Conservation (phyloP, 2,888 invertebrate species). For the Tinea trinotella region DNA sequence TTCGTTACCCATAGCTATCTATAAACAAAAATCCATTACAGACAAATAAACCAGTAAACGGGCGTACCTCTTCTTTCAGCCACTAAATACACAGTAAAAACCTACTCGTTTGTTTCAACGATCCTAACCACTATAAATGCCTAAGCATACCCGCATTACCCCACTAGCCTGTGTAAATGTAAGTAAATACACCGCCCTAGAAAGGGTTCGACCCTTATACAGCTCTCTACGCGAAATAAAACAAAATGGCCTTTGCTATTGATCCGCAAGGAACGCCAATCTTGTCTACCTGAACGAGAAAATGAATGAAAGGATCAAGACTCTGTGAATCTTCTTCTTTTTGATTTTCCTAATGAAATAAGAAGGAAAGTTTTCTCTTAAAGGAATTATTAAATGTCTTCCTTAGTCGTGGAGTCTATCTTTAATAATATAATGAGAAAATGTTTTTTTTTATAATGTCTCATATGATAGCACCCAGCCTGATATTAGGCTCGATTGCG, state of each 20-base stretch:
- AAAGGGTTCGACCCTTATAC: slow-evolving; percentile 44
- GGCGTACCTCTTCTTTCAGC: not conserved
- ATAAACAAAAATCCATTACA: too few species aligned
- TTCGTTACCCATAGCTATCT: too few species aligned
- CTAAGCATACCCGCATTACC: slow-evolving; percentile 21
- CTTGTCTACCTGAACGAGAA: slow-evolving; percentile 11
- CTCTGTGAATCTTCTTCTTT: not conserved
- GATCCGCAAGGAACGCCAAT: slow-evolving; percentile 45
- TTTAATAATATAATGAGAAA: too few species aligned
- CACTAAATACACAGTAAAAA: slow-evolving; percentile 28
- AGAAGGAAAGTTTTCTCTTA: too few species aligned
- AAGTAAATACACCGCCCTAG: slow-evolving; percentile 45
- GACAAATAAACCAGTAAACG: not conserved
- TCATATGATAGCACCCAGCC: too few species aligned
- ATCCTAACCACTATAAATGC: slow-evolving; percentile 38
- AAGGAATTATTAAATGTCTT: too few species aligned
- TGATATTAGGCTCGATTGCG: too few species aligned
- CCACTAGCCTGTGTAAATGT: slow-evolving; percentile 28
- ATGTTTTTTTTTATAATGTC: too few species aligned
- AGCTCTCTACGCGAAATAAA: slow-evolving; percentile 50
- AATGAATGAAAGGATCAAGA: not conserved
- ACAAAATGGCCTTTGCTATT: slow-evolving; percentile 57
- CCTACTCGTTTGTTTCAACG: slow-evolving; percentile 40
- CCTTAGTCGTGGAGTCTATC: too few species aligned
- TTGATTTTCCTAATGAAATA: too few species aligned